These are phyloP conservation scores for Mergus octosetaceus DNA, from an alignment of 2,797 vertebrate genomes.

Conservation along the genomic window DNA sequence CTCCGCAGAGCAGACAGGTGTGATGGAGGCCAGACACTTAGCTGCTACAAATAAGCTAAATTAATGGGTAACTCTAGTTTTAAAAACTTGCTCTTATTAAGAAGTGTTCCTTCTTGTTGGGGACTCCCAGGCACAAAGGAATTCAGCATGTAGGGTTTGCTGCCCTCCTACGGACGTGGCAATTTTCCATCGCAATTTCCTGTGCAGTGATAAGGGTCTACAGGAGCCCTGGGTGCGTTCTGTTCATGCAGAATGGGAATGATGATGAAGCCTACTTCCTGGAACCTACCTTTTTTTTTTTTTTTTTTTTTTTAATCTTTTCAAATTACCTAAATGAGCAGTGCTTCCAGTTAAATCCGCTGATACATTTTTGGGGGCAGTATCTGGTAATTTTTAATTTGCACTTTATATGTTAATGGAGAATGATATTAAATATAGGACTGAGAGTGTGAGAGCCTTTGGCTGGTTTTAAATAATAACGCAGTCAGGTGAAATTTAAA, in stretches of 20 bases:
- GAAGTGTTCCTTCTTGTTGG: not conserved
- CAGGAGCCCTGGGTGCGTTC: rapidly evolving
- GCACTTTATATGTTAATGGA: not conserved
- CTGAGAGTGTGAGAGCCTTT: not conserved
- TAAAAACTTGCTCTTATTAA: not conserved
- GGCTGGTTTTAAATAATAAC: not conserved
- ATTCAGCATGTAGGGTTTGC: not conserved
- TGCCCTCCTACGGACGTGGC: not conserved
- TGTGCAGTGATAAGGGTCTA: not conserved
- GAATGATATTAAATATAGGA: not conserved
- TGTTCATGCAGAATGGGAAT: not conserved
- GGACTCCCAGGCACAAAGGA: not conserved
- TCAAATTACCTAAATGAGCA: not conserved
- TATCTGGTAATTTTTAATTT: not conserved
- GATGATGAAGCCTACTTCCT: not conserved
- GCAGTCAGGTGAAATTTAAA: not conserved
- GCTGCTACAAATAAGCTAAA: not conserved
- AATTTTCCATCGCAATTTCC: too few species aligned
- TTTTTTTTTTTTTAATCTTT: not conserved
- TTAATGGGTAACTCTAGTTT: not conserved
- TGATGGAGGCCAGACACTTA: not conserved
- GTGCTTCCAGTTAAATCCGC: not conserved
- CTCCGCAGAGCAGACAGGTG: not conserved
- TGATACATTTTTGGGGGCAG: not conserved
- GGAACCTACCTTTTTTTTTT: not conserved